phyloP scores from a whole-genome alignment of 23 tunicate genomes.

The Oikopleura dioica region DNA sequence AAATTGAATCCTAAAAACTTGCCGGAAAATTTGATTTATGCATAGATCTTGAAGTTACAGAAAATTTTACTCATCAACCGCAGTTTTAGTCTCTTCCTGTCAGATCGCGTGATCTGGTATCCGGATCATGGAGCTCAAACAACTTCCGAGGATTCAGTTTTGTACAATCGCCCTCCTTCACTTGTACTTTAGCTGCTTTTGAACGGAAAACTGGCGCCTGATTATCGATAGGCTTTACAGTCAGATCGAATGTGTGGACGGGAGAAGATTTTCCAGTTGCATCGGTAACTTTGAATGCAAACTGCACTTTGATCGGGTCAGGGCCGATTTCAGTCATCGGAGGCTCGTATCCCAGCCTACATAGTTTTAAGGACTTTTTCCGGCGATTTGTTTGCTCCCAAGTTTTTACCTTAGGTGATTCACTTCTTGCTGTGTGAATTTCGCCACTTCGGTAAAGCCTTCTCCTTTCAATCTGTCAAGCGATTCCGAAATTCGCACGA shows the following conservation, averaged over 20 bases:
- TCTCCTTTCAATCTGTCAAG: neutral
- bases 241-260: neutral
- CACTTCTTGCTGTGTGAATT: neutral
- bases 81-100: too few species aligned
- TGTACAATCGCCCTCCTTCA: neutral
- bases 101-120: too few species aligned
- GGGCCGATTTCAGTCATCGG: slow-evolving; percentile 6
- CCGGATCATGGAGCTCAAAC: neutral
- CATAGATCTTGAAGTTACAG: too few species aligned
- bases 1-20: neutral
- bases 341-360: slow-evolving; percentile 1
- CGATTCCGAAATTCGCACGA: neutral
- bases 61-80: neutral
- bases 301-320: neutral
- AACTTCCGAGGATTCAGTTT: neutral
- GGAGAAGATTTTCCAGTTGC: neutral
- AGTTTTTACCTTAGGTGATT: neutral
- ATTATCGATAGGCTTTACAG: neutral
- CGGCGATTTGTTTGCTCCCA: too few species aligned
- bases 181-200: neutral
- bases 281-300: neutral
- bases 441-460: neutral
- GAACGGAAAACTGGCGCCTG: neutral
- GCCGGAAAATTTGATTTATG: neutral
- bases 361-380: too few species aligned